Base-by-base conservation (phyloP, 2,113 vertebrate species). In the Cephalophus harveyi region DNA sequence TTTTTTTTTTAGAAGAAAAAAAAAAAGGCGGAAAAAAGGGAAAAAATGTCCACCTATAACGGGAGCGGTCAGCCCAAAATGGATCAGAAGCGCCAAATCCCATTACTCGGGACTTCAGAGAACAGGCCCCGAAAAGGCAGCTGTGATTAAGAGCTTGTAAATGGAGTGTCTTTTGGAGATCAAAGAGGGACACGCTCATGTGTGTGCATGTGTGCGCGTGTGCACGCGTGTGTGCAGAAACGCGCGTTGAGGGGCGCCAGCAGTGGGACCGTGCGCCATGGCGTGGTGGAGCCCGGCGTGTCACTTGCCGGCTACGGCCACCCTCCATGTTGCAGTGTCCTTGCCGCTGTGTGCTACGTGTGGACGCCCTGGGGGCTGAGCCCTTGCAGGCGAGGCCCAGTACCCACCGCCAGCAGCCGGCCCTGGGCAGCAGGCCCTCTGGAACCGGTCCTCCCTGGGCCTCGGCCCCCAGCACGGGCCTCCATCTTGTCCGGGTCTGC, bases 101-200 rank as follows among this genome's bases (percentile, higher is more conserved):
- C 99, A 99, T 99, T 99, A 99, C 98, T 98, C 91, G 98, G 98
- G 99, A 99, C 99, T 99, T 99, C 98, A 98, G 98, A 99, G 98
- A 98, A 99, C 98, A 97, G 98, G 98, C 98, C 98, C 98, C 98
- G 99, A 98, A 98, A 98, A 98, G 98, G 98, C 98, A 96, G 98
- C 98, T 97, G 97, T 97, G 96, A 98, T 98, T 98, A 98, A 98
- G 98, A 98, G 98, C 98, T 98, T 81, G 98, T 99, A 99, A 99
- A 99, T 98, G 98, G 98, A 98, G 98, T 97, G 98, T 98, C 98
- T 99, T 99, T 97, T 96, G 97, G 98, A 99, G 99, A 99, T 99
- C 99, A 99, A 99, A 99, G 99, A 98, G 97, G 91, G 98, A 76
- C 60, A 54, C 3, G 89, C 87, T 28, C 57, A 93, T 89, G 95